Base-by-base conservation (phyloP, 2,797 vertebrate species). In the Todus mexicanus region DNA sequence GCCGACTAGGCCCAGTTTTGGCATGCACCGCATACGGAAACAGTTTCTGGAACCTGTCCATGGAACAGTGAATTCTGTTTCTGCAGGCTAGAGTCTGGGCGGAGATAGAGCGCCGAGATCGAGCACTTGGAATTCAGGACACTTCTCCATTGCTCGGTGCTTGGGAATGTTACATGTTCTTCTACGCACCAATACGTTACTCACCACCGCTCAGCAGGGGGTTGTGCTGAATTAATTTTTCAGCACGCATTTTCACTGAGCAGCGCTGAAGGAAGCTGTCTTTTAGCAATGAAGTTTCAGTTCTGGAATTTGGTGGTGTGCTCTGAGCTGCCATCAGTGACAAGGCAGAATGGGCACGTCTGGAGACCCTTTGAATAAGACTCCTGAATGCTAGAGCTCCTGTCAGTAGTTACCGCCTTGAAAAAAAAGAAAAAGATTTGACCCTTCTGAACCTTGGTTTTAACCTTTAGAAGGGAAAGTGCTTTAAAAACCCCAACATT, bases 1-100 rank as follows among this genome's bases (percentile, higher is more conserved):
- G 93, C 78, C 89, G 79, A 96, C 81, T 95, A 95, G 95, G 94
- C 93, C 94, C 92, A 72, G 90, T 77, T 96, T 94, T 97, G 96
- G 96, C 95, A 96, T 91, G 90, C 88, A 80, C 42, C 4, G 54
- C 85, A 90, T 88, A 93, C 40, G 91, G 94, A 96, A 97, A 94
- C 80, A 93, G 87, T 87, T 96, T 38, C 96, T 97, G 96, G 96
- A 96, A 94, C 84, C 76, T 25, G 61, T 93, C 96, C 96, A 96
- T 31, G 85, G 93, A 84, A 61, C 73, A 89, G 85, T 4, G 88
- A 97, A 95, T 96, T 97, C 92, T 1, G 12, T 97, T 95, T 96
- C 96, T 96, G 90, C 90, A 81, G 95, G 94, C 95, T 72, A 96
- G 92, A 79, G 92, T 87, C 94, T 72, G 64, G 40, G 81, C 3